Base-by-base conservation (phyloP, 2,888 invertebrate species). In the Leptogaster cylindrica region DNA sequence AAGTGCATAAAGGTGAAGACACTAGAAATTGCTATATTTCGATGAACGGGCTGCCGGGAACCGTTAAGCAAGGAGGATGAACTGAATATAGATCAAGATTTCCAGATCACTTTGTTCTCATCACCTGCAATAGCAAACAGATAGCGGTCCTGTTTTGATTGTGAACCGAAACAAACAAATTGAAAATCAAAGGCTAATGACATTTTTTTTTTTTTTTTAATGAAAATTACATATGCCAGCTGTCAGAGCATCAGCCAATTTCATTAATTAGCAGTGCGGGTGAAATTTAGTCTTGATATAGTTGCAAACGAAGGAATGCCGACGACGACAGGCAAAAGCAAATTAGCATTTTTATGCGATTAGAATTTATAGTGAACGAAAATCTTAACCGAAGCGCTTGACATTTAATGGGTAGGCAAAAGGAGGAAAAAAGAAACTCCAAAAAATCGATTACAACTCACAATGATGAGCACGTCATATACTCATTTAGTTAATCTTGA, bases 1-100 rank as follows among this genome's bases (percentile, higher is more conserved):
- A 25, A 46, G 46, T 23, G 25, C 23, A 23, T 23, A 36, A 55
- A 55, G 39, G 55, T 55, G 33, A 33, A 55, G 39, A 55, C 31
- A 28, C 31, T 33, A 25, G 12, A 55, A 14, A 39, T 39, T 55
- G 31, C 55, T 33, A 39, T 23, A 55, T 23, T 55, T 36, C 23
- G 20, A 25, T 10, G 8, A 50, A 25, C 27, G 16, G 28, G 12
- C 27, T 25, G 50, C 4, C 4, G 31, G 31, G 27, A 55, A 55
- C 55, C 20, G 55, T 55, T 55, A 55, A 55, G 23, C 55, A n/a
- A n/a, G 55, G 39, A 36, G 36, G 39, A 12, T 55, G 55, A 55
- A 55, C 55, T 36, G 23, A 12, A 23, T 23, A 23, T 12, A 23
- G 18, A 41, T 10, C 18, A 41, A 10, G 18, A 41, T 14, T 16